These are phyloP conservation scores for Malthinus flaveolus DNA, from an alignment of 2,888 invertebrate genomes.

Conservation along the genomic window DNA sequence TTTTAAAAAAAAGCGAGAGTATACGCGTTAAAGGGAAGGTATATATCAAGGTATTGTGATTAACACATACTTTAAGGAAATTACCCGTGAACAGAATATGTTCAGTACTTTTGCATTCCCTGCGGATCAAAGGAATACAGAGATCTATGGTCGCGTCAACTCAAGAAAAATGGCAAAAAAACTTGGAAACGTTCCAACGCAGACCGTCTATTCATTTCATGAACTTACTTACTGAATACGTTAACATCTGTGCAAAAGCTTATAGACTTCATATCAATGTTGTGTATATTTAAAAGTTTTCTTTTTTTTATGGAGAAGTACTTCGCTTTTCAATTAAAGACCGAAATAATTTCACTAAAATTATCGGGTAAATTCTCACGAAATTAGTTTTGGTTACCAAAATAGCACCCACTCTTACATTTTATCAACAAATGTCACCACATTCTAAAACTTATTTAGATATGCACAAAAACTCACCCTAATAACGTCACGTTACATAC, in stretches of 20 bases:
- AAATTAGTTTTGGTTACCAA: too few relatives aligned
- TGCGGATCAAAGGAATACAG: conserved; percentile 45
- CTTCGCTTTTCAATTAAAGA: too few relatives aligned
- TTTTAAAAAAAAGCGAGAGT: conserved; percentile 2
- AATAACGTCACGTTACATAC: not conserved
- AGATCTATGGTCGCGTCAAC: conserved; percentile 42
- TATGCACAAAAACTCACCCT: too few relatives aligned
- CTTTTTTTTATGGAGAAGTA: too few relatives aligned
- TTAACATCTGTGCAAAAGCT: conserved; percentile 24
- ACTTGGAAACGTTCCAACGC: conserved; percentile 42
- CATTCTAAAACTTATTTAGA: too few relatives aligned
- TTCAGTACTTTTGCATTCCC: conserved; percentile 45
- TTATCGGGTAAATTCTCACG: too few relatives aligned
- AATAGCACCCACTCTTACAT: too few relatives aligned
- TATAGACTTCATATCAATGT: too few relatives aligned
- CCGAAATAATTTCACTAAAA: too few relatives aligned
- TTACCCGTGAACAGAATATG: conserved; percentile 47
- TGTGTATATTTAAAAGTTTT: too few relatives aligned
- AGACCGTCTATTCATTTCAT: conserved; percentile 27
- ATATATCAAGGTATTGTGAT: conserved; percentile 36
- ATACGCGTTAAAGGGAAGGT: conserved; percentile 27
- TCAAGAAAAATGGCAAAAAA: conserved; percentile 39
- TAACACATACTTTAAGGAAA: conserved; percentile 44
- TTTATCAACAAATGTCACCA: too few relatives aligned
- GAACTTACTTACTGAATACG: conserved; percentile 25